Percentiles rank a stretch among this genome's conserved stretches.
These are phyloP conservation scores for Rotaria macrura DNA, from an alignment of 2,888 invertebrate species.

Conservation along the genomic window DNA sequence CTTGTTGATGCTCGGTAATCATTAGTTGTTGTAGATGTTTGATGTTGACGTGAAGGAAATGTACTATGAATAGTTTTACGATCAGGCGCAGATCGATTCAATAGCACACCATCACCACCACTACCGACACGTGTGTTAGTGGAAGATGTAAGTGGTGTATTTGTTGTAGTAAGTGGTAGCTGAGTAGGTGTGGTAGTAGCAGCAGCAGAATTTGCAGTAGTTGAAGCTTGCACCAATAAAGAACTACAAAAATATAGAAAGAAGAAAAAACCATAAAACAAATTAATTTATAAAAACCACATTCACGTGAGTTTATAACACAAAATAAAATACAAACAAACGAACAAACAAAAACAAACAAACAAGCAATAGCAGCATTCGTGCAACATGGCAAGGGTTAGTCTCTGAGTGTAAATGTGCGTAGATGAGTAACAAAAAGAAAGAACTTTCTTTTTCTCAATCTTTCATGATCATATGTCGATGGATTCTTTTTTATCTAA, in stretches of 20 bases:
- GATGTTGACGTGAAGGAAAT: constrained; percentile 1
- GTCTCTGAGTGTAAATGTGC: background rate
- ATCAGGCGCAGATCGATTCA: constrained; percentile 30
- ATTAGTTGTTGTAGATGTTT: background rate
- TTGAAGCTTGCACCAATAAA: background rate
- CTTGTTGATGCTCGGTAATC: background rate
- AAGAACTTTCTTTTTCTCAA: background rate
- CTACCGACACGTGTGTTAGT: background rate
- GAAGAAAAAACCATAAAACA: background rate
- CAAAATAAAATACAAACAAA: background rate
- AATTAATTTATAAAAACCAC: background rate
- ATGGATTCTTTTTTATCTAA: background rate
- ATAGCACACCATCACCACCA: background rate
- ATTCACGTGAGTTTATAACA: background rate
- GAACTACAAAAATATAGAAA: background rate
- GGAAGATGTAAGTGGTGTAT: background rate
- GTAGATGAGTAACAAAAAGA: background rate
- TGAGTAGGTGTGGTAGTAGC: background rate
- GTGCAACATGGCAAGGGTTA: background rate
- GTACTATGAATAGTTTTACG: constrained; percentile 33
- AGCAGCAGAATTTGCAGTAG: background rate
- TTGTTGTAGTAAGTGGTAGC: background rate
- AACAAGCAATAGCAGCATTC: background rate
- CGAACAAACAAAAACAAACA: background rate
- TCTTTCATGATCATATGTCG: background rate